phyloP scores from a whole-genome alignment of 2,888 invertebrate genomes.

The Dichetophora obliterata region DNA sequence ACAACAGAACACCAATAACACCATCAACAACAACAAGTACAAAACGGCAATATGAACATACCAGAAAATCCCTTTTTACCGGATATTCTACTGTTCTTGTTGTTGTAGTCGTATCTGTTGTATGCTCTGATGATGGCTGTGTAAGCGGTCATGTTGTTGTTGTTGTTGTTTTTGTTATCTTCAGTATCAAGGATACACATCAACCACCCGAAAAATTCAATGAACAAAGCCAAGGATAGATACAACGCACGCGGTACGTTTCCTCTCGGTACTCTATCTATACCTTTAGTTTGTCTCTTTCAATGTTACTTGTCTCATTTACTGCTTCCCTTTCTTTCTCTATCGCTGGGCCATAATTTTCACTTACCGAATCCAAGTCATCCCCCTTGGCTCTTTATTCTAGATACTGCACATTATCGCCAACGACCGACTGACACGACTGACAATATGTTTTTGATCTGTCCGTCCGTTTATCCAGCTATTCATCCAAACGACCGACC shows the following conservation, averaged over 20 bases:
- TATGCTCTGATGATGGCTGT: not conserved
- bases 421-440: not conserved
- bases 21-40: conserved; percentile 34
- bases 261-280: not conserved
- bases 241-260: not conserved
- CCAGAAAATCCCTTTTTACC: conserved; percentile 51
- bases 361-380: not conserved
- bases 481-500: conserved; percentile 12
- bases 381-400: not conserved
- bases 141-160: conserved; percentile 29
- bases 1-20: conserved; percentile 37
- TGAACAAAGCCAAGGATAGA: conserved; percentile 11
- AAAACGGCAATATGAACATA: conserved; percentile 45
- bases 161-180: conserved; percentile 9
- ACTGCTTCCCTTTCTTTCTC: not conserved
- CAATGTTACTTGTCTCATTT: not conserved
- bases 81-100: conserved; percentile 8
- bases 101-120: not conserved
- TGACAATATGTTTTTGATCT: conserved; percentile 6
- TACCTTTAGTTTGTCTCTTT: not conserved
- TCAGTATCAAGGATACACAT: not conserved
- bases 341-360: not conserved
- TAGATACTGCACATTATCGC: conserved; percentile 12
- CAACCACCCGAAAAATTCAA: conserved; percentile 27
- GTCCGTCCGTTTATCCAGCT: conserved; percentile 3